These are phyloP conservation scores for Hassar affinis DNA, from an alignment of 2,113 vertebrate species.

Conservation along the genomic window DNA sequence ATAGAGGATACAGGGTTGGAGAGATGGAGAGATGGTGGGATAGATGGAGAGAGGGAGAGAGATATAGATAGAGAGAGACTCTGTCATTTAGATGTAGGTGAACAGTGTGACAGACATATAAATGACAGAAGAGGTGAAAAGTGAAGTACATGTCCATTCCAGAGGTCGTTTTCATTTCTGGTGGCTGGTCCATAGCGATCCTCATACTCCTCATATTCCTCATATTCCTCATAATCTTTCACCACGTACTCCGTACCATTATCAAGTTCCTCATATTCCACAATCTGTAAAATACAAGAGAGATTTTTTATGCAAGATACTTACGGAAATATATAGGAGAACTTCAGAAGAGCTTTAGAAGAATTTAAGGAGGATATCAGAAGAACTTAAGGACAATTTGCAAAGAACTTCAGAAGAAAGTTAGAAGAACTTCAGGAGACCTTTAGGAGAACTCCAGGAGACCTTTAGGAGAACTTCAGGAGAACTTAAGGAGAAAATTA, in stretches of 20 bases:
- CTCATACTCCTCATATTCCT: conserved; percentile 72
- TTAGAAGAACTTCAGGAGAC: neutral
- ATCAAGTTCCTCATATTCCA: conserved; percentile 73
- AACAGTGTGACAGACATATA: neutral
- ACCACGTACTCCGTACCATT: conserved; percentile 60
- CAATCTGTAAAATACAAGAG: conserved; percentile 53
- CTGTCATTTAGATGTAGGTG: neutral
- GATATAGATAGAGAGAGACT: neutral
- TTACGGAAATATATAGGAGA: neutral
- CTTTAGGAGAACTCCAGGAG: neutral
- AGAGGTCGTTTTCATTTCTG: conserved; percentile 59
- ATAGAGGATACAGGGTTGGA: neutral
- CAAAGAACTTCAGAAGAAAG: neutral
- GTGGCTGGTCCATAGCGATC: conserved; percentile 72
- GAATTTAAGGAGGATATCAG: too few relatives aligned
- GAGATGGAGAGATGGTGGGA: too few relatives aligned
- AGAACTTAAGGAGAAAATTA: neutral
- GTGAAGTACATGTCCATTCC: conserved; percentile 62
- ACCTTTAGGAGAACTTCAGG: neutral
- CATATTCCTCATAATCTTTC: conserved; percentile 62
- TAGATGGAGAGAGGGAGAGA: neutral
- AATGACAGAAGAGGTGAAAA: neutral
- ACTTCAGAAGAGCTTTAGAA: neutral
- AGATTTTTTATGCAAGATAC: neutral
- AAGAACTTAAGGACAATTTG: neutral